Base-by-base conservation (phyloP, 2,888 invertebrate genomes). In the Scrobipalpa costella region DNA sequence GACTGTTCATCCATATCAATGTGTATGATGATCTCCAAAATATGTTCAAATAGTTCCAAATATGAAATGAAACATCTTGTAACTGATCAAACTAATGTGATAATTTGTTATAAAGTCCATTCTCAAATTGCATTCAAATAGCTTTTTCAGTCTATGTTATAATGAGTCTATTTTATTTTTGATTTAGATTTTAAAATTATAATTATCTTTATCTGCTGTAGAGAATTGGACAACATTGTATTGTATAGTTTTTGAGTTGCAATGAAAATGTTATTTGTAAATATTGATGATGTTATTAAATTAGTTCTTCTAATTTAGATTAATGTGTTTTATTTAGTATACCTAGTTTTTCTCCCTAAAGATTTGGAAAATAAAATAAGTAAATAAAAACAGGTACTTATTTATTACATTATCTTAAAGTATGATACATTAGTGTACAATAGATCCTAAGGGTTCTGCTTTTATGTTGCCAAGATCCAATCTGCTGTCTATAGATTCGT, bases 371-470 rank as follows among this genome's bases (percentile, higher is more conserved):
- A 33, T 38, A 13, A 61, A 61, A 59, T 17, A 59, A 33, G 68
- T 71, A 15, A 57, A 63, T 60, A 67, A 70, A 64, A 66, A 64
- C 55, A 65, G 61, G 64, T 59, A 62, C 66, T 76, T 75, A 77
- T 83, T 83, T 83, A 83, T 75, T 80, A 72, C 71, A 73, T 73
- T 64, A 62, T 70, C 71, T 72, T 77, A 76, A 63, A 61, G 61
- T 40, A 47, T 15, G 5, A 62, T 68, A 68, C 65, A 67, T 72
- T 79, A 97, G 88, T 96, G 96, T 69, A 94, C 94, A 72, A 97
- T 96, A 63, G 96, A 94, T 75, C 95, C 96, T 68, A 97, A 85
- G 0, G 97, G 96, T 85, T 97, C 97, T 61, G 97, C 97, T 84
- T 96, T 94, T 71, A 97, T 96, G 72, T 94, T 94, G 33, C 94